Conservation (phyloP, 2,797 vertebrate species). For the Rhabdophis nuchalis region DNA sequence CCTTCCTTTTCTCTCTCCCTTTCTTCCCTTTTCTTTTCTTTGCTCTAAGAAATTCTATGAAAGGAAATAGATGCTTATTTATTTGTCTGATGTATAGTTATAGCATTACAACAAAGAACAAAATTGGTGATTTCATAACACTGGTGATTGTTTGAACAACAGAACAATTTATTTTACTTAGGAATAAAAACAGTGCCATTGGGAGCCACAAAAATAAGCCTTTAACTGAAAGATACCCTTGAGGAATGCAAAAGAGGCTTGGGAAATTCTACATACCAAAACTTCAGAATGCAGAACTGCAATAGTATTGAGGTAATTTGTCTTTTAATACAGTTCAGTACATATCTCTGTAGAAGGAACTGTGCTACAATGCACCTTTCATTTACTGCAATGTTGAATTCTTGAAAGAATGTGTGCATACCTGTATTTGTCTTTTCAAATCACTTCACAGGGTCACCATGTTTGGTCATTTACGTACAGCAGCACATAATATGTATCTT, state of each 20-base stretch:
- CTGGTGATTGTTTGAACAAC: neutral
- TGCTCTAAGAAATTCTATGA: neutral
- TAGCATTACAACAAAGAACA: conserved; percentile 18
- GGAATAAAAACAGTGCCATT: conserved; percentile 20
- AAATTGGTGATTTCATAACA: conserved; percentile 9
- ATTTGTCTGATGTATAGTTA: conserved; percentile 30
- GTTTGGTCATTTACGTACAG: neutral
- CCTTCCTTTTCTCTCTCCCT: neutral
- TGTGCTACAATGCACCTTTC: conserved; percentile 6
- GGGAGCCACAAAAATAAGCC: conserved; percentile 30
- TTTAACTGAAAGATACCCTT: conserved; percentile 32
- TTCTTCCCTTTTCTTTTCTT: neutral
- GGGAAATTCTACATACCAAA: conserved; percentile 41
- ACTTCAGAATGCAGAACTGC: conserved; percentile 28
- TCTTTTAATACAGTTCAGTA: conserved; percentile 30
- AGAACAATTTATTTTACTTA: conserved; percentile 18
- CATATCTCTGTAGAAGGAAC: conserved; percentile 20
- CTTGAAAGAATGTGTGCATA: conserved; percentile 6
- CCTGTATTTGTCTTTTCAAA: conserved; percentile 3
- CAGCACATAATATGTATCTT: neutral
- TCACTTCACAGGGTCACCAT: neutral
- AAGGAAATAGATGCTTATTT: conserved; percentile 20
- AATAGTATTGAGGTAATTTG: conserved; percentile 11
- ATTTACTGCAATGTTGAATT: conserved; percentile 26
- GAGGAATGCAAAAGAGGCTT: conserved; percentile 41